Evolutionary conservation across 2,113 vertebrate genomes (phyloP).

Genomic region (Periophthalmus modestus): DNA sequence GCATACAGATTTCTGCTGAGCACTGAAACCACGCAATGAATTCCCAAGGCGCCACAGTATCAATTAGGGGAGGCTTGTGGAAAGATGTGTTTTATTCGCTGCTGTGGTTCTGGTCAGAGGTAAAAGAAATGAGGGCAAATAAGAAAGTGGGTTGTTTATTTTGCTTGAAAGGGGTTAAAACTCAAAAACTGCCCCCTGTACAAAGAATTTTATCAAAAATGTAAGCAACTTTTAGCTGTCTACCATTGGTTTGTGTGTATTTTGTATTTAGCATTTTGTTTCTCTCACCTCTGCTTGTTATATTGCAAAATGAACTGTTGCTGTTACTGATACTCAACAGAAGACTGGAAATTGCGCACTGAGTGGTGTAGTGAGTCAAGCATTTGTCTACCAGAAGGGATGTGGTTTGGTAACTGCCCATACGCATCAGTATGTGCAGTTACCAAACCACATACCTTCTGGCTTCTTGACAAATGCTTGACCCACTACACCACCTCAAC

Average conservation of each 20-base stretch:
- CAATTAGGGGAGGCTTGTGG: conserved; percentile 67
- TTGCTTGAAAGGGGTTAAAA: not conserved
- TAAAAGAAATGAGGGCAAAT: conserved; percentile 35
- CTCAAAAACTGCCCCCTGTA: not conserved
- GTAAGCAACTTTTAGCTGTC: no score
- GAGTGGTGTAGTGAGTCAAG: no score
- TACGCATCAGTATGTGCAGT: no score
- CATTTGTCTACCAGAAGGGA: no score
- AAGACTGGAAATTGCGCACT: no score
- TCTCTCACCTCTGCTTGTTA: conserved; percentile 1
- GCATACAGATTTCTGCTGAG: conserved; percentile 51
- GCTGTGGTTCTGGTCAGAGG: conserved; percentile 48
- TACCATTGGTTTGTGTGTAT: no score
- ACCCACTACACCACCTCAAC: no score
- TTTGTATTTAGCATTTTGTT: not conserved
- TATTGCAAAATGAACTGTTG: not conserved
- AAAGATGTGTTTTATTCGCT: conserved; percentile 55
- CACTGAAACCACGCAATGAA: conserved; percentile 46
- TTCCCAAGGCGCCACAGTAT: conserved; percentile 53
- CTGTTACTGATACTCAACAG: not conserved
- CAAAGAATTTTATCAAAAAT: not conserved
- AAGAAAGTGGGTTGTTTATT: not conserved
- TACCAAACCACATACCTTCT: no score
- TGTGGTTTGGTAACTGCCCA: no score
- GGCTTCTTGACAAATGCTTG: no score